Evolutionary conservation across 2,888 invertebrate species (phyloP).

Genomic region (Nomada fabriciana): DNA sequence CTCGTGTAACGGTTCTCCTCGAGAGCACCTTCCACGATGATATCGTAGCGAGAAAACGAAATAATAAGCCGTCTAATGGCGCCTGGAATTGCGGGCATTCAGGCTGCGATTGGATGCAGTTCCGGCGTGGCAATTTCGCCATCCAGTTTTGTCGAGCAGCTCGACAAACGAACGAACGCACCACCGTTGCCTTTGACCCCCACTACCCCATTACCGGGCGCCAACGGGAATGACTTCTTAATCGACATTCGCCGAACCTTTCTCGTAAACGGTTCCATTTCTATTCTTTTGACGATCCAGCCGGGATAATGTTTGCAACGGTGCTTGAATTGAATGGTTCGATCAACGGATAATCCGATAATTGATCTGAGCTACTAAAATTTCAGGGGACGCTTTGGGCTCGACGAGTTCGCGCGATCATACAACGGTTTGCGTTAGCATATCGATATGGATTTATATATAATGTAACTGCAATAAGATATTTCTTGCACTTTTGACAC

Average conservation of each 20-base stretch:
- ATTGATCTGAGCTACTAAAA: slow-evolving; percentile 14
- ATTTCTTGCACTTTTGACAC: too few relatives aligned
- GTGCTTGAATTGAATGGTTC: slow-evolving; percentile 1
- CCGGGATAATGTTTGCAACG: slow-evolving; percentile 46
- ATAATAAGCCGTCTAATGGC: slow-evolving; percentile 80
- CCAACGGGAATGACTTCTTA: slow-evolving; percentile 75
- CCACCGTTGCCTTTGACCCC: slow-evolving; percentile 48
- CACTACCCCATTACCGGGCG: slow-evolving; percentile 58
- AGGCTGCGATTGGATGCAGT: slow-evolving; percentile 79
- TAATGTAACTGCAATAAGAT: too few relatives aligned
- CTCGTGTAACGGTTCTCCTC: slow-evolving; percentile 64
- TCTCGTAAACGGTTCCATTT: slow-evolving; percentile 34
- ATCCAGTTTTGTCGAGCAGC: slow-evolving; percentile 59
- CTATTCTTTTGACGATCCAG: slow-evolving; percentile 30
- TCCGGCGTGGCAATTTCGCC: slow-evolving; percentile 70
- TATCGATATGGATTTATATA: not conserved
- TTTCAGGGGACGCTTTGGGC: not conserved
- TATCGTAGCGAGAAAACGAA: slow-evolving; percentile 76
- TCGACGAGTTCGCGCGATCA: not conserved
- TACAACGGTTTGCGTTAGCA: not conserved
- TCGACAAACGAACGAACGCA: slow-evolving; percentile 39
- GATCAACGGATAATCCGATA: slow-evolving; percentile 35
- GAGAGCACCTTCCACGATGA: slow-evolving; percentile 68
- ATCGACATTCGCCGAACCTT: slow-evolving; percentile 75
- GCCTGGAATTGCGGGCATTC: slow-evolving; percentile 79